Base-by-base conservation (phyloP, 2,888 invertebrate genomes). In the Oscheius sp. region DNA sequence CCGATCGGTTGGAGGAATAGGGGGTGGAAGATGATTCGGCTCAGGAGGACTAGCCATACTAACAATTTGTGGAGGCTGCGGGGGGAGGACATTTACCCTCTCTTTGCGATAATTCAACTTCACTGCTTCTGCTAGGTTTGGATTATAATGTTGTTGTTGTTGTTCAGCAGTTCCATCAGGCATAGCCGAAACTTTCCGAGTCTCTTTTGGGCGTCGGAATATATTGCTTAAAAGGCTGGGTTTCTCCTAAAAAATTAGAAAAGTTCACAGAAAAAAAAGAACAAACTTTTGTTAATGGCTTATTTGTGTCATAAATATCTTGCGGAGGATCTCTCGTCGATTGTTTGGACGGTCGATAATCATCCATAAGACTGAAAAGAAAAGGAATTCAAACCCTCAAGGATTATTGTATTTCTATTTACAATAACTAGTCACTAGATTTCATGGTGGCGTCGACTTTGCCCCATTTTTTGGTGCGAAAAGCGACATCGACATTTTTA, bases 61-160 rank as follows among this genome's bases (percentile, higher is more conserved):
- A 25, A 31, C 10, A n/a, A 61, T 61, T 3, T 42, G 6, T 1
- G 61, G 45, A 25, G 61, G 61, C 12, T 42, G 25, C 27, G 61
- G 61, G 5, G 45, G 61, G 15, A 61, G 42, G 42, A 61, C 45
- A n/a, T 15, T 42, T 8, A 12, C 25, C 12, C 29, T 42, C 10
- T 45, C 45, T 17, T 61, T 45, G 33, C 61, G 61, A 15, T 61
- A 61, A 48, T 48, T 65, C 27, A 27, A 37, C 65, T 65, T 65
- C 23, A 53, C 53, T n/a, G 53, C 23, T 23, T 65, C 53, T 10
- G 42, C 65, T 25, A 65, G 33, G 31, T 65, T 34, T 27, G 42
- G 61, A 20, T 23, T 15, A 37, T 37, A 37, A 15, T 8, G 37
- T 37, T 15, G 37, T 37, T 37, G 8, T 37, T 10, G 8, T 15